Evolutionary conservation across 2,113 vertebrate species (phyloP).

Genomic region (Labeo rohita): DNA sequence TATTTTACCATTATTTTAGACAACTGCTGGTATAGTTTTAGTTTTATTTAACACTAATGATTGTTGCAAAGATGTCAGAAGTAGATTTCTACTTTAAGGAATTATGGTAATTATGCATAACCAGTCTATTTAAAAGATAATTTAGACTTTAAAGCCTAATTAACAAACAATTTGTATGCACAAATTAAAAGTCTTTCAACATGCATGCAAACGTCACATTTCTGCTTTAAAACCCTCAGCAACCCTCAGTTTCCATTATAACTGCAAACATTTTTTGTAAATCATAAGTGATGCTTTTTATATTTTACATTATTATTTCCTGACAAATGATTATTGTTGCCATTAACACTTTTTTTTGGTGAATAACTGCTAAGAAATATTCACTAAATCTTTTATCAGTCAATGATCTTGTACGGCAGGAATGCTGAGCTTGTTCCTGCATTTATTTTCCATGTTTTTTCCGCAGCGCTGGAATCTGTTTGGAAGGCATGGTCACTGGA

Average conservation of each 20-base stretch:
- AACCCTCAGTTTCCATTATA: not conserved
- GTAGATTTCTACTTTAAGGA: not conserved
- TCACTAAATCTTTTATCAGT: not conserved
- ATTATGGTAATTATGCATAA: not conserved
- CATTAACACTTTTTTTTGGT: not conserved
- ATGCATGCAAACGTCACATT: not conserved
- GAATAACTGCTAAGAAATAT: not conserved
- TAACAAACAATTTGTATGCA: not conserved
- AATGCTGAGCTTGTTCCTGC: not conserved
- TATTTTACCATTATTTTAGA: not conserved
- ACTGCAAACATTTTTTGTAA: not conserved
- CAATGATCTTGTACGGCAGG: not conserved
- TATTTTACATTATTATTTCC: no score
- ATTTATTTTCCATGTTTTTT: conserved; percentile 12
- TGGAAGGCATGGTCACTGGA: not conserved
- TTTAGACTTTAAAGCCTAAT: no score
- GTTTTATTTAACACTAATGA: not conserved
- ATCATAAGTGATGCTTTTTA: no score
- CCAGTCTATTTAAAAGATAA: not conserved
- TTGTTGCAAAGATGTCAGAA: not conserved
- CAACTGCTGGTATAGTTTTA: no score
- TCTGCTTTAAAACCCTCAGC: not conserved
- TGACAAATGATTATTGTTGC: not conserved
- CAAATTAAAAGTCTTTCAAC: no score
- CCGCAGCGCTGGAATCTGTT: not conserved